Evolutionary conservation across 2,113 vertebrate species (phyloP), one percentile per base, ranked within the genome.

Genomic region (Argyrosomus japonicus): DNA sequence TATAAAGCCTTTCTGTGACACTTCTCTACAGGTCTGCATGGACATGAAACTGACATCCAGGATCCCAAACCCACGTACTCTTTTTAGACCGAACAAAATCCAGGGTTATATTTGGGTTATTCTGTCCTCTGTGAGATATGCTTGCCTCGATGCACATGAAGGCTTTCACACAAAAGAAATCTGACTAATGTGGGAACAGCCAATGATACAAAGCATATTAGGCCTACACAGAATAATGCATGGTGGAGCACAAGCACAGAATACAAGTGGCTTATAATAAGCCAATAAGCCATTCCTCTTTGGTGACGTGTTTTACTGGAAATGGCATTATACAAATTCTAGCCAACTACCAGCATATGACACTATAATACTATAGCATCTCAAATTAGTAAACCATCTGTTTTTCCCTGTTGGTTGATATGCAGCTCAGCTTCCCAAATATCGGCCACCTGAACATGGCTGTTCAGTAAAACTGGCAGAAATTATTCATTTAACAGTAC

Each of bases 261-360:
- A 77, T 50, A 83, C 61, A 89, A 78, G 72, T 14, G 75, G 90
- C 84, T 91, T 89, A 89, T 78, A 70, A 75, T 85, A 89, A 87
- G 53, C 85, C 81, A 78, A 21, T 85, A 82, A 91, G 72, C 82
- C 77, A 76, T 76, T 73, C 72, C 75, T 67, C 58, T 67, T 17
- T 19, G 29, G 29, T 88, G 78, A 84, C 12, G 40, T 76, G 40
- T 71, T 82, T 80, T 61, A 62, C 47, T 72, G 57, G 54, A 81
- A 82, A 62, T 54, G 17, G 36, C 47, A 19, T 72, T 73, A 65
- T 64, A 32, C 54, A n/a, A n/a, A 71, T 64, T 68, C 5, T 32
- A 77, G 75, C 70, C n/a, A 79, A 72, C 29, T 53, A 40, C 47
- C 32, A 71, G 68, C 62, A 54, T 36, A 27, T 75, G 60, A 79